Evolutionary conservation across 2,113 vertebrate genomes (phyloP), one percentile per base, ranked within the genome.

Genomic region (Stegostoma tigrinum): DNA sequence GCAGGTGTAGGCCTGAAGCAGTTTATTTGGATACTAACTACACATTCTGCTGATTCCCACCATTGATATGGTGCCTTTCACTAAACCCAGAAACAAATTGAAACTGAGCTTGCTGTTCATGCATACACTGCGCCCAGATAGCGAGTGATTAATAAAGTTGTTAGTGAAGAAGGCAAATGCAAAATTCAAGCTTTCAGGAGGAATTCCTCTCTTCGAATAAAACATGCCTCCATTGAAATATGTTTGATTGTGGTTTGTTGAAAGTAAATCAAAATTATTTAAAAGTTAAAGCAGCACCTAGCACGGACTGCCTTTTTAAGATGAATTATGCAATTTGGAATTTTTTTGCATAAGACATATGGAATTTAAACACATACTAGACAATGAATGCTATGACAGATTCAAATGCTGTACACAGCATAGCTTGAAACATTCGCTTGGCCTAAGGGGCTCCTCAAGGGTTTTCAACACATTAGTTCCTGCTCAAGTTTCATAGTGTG

Each of bases 391-490:
- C 68, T 95, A 70, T 15, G 23, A 42, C 42, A 72, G 45, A 95
- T 42, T 72, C 42, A 95, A 95, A 72, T 95, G 27, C 94, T 95
- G 66, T 14, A 17, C 17, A 95, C 15, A 72, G 67, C 52, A 24
- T 70, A 72, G 94, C 94, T 67, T 52, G 94, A 72, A 67, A 72
- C 94, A 70, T 75, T 52, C 52, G 67, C 67, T 95, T 48, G 94
- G 67, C 68, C 68, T 95, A 2, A 95, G 94, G 94, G 45, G 21
- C 67, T 95, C 68, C 94, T 95, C 94, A 75, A 72, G 94, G 68
- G 94, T 68, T 95, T 95, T 95, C 94, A 95, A 66, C 68, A 95
- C 94, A 95, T 95, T 95, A 95, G 94, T 95, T 42, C 93, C 94
- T 95, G 94, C 72, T 95, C 94, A 75, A 70, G 94, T 95, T 95